A percentile compares a stretch with the other conserved stretches of the same genome.
Evolutionary conservation across 2,113 vertebrate species (phyloP).

Genomic region (Perca fluviatilis): DNA sequence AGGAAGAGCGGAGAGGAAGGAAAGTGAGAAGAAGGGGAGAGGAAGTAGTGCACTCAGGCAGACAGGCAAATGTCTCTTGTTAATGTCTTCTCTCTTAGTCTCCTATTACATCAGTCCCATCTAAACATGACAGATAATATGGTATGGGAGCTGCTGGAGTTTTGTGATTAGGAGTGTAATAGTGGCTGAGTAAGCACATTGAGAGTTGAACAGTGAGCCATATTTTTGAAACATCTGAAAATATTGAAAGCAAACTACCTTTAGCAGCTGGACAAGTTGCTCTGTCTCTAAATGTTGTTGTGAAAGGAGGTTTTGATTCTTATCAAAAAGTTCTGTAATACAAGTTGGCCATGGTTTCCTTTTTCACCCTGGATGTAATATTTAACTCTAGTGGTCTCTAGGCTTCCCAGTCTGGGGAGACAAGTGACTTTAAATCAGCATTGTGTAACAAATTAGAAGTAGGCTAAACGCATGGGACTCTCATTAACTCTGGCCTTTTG

Average conservation of each 20-base stretch:
- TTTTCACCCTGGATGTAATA: constrained; percentile 1
- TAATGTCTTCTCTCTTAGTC: constrained; percentile 35
- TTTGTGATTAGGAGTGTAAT: not conserved
- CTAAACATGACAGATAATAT: constrained; percentile 26
- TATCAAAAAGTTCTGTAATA: constrained; percentile 19
- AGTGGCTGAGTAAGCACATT: constrained; percentile 5
- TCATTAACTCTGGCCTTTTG: constrained; percentile 29
- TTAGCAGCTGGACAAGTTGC: constrained; percentile 10
- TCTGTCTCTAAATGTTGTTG: constrained; percentile 4
- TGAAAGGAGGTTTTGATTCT: constrained; percentile 14
- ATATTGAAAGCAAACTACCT: constrained; percentile 1
- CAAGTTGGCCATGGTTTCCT: constrained; percentile 3
- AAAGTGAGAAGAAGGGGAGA: constrained; percentile 42
- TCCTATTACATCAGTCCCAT: constrained; percentile 32
- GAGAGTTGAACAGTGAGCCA: not conserved
- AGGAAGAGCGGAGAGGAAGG: constrained; percentile 41
- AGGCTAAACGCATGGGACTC: not conserved
- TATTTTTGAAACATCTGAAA: constrained; percentile 11
- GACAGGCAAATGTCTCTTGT: constrained; percentile 29
- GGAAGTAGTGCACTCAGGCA: constrained; percentile 36
- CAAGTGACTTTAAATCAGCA: constrained; percentile 29
- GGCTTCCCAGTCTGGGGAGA: not conserved
- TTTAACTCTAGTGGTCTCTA: constrained; percentile 7
- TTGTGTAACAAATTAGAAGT: constrained; percentile 1
- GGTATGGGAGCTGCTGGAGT: not conserved